Percentiles rank a stretch among this genome's conserved stretches.
These are phyloP conservation scores for Homarus americanus DNA, from an alignment of 1,140 invertebrate genomes.

Conservation along the genomic window DNA sequence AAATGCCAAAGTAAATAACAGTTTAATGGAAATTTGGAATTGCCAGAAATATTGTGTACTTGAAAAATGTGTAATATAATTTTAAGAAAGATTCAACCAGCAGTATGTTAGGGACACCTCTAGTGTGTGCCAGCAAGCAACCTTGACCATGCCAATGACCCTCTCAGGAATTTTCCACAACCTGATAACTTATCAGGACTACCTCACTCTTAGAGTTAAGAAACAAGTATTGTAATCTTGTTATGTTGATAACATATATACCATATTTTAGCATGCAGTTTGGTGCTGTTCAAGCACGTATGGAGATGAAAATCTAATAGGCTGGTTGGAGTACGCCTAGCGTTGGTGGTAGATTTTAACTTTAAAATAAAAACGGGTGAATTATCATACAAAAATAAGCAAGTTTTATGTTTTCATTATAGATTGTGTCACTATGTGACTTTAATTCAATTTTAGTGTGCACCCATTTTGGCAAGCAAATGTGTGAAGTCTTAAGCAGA, in stretches of 20 bases:
- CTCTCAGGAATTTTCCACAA: conserved; percentile 15
- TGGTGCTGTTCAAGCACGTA: conserved; percentile 20
- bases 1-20: not conserved
- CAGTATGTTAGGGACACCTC: not conserved
- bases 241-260: conserved; percentile 47
- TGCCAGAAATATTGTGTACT: not conserved
- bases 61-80: not conserved
- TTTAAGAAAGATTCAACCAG: not conserved
- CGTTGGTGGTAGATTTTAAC: conserved; percentile 4
- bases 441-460: conserved; percentile 10
- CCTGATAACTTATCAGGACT: conserved; percentile 9
- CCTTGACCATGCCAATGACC: not conserved
- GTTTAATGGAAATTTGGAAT: not conserved
- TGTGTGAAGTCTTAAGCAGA: not conserved
- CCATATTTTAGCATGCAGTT: conserved; percentile 18
- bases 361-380: not conserved
- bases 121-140: not conserved
- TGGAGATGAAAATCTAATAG: conserved; percentile 25
- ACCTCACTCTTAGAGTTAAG: conserved; percentile 48
- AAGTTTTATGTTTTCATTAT: conserved; percentile 40
- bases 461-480: not conserved
- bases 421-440: conserved; percentile 21
- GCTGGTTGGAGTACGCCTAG: conserved; percentile 12
- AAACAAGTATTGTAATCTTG: conserved; percentile 28
- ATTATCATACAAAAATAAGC: not conserved